Evolutionary conservation across 1,140 invertebrate species (phyloP), one percentile per base, ranked within the genome.

Genomic region (Potamilus streckersoni): DNA sequence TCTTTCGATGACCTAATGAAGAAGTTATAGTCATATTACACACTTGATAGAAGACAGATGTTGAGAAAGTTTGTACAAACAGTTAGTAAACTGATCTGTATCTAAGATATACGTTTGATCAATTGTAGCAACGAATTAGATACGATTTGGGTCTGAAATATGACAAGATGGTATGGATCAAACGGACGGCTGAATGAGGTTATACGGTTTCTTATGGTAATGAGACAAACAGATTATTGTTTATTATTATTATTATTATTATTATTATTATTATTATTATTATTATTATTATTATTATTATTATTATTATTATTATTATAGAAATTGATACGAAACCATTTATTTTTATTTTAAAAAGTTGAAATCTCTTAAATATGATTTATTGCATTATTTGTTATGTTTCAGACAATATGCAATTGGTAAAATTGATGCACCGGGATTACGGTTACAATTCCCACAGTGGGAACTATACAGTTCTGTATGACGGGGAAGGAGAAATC

Each of bases 401-500:
- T 66, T 27, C 73, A 81, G 79, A 67, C 38, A 79, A 69, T 61
- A 74, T 78, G 79, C 55, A 64, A 2, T 55, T 84, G 2, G 82
- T 69, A 15, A 84, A 81, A 59, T 70, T 85, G 57, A 64, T 85
- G 61, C 63, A 80, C 13, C 61, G 83, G 23, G 49, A 59, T 63
- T 74, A 20, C 71, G 77, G 15, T 16, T 55, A 27, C 73, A 79
- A 49, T 67, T 69, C 61, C 81, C 83, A 16, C 69, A 65, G 38
- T 49, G 83, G 83, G 19, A 80, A 84, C 63, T 85, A 82, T 60
- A 80, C 83, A 2, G 60, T 83, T 8, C 67, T 85, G 5, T 85
- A 83, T 73, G 84, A 85, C 63, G 84, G 84, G 0, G 84, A 85
- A 38, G 84, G 84, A 14, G 79, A 73, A 56, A 67, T 85, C 15